These are phyloP conservation scores for Pachliopta kotzebuea DNA, from an alignment of 2,888 invertebrate genomes.

Conservation along the genomic window DNA sequence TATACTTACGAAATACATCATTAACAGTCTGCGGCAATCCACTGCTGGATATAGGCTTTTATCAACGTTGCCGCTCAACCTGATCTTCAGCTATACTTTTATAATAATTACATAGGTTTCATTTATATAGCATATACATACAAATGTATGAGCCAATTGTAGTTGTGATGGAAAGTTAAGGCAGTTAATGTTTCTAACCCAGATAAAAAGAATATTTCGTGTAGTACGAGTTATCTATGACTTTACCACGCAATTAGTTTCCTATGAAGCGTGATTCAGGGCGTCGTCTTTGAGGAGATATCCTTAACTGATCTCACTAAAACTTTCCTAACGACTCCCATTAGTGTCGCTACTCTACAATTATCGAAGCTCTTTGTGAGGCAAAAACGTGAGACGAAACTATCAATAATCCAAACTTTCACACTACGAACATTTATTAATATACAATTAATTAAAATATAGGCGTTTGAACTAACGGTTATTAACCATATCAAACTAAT, in stretches of 20 bases:
- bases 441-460: background rate
- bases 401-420: background rate
- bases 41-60: too few relatives aligned
- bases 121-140: too few relatives aligned
- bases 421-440: background rate
- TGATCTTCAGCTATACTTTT: too few relatives aligned
- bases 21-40: too few relatives aligned
- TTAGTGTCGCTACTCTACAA: constrained; percentile 1
- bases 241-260: constrained; percentile 1
- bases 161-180: too few relatives aligned
- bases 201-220: too few relatives aligned
- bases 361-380: constrained; percentile 2
- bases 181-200: too few relatives aligned
- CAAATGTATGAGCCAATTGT: too few relatives aligned
- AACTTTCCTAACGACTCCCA: constrained; percentile 2
- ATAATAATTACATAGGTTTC: too few relatives aligned
- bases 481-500: too few relatives aligned
- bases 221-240: background rate
- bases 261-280: constrained; percentile 3
- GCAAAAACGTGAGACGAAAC: background rate
- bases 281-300: constrained; percentile 3
- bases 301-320: constrained; percentile 7
- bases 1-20: too few relatives aligned
- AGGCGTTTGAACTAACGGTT: background rate
- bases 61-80: too few relatives aligned